These are phyloP conservation scores for Chironomus tentans DNA, from an alignment of 2,888 invertebrate genomes.

Conservation along the genomic window DNA sequence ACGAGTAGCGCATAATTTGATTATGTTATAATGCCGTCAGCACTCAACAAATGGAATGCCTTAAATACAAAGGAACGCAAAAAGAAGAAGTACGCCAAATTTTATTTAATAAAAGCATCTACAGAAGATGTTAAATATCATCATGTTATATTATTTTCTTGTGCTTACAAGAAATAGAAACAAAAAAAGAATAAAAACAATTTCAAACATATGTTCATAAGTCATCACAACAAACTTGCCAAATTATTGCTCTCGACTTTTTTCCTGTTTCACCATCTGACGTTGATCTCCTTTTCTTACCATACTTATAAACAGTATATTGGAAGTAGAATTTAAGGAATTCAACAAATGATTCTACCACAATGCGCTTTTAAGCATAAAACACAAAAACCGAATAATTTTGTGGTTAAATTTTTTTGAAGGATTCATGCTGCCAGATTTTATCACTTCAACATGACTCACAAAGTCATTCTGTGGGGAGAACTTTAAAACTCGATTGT, in stretches of 20 bases:
- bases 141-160: no score
- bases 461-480: no score
- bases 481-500: no score
- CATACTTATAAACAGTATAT: neutral
- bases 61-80: neutral
- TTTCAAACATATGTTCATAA: constrained; percentile 26
- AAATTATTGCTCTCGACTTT: constrained; percentile 21
- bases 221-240: constrained; percentile 26
- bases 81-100: neutral
- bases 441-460: no score
- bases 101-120: neutral
- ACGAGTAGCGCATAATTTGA: constrained; percentile 21
- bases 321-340: neutral
- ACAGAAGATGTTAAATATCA: neutral
- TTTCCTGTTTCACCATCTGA: constrained; percentile 24
- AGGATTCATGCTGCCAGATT: constrained; percentile 4
- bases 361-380: neutral
- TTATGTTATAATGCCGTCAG: constrained; percentile 18
- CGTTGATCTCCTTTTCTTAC: constrained; percentile 22
- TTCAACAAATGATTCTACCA: constrained; percentile 18
- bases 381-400: constrained; percentile 16
- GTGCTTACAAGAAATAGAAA: neutral
- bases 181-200: constrained; percentile 7
- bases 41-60: neutral
- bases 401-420: constrained; percentile 20